phyloP scores from a whole-genome alignment of 2,797 vertebrate species.

The Urophycis tenuis region DNA sequence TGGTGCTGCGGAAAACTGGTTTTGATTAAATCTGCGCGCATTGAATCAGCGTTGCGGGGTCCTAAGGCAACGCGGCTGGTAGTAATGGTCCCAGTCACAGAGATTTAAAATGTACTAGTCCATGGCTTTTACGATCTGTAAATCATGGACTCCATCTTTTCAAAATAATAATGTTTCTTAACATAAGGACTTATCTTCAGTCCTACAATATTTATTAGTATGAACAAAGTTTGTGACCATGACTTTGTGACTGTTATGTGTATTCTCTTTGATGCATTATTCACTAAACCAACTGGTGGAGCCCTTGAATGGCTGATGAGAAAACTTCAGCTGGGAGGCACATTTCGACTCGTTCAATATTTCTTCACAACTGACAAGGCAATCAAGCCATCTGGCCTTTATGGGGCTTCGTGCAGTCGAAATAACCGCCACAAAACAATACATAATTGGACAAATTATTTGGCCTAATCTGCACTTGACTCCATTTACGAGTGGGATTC shows the following conservation, averaged over 20 bases:
- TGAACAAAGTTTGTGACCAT: slow-evolving; percentile 48
- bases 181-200: slow-evolving; percentile 45
- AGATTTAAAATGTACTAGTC: slow-evolving; percentile 50
- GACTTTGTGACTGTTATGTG: slow-evolving; percentile 54
- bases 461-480: slow-evolving; percentile 3
- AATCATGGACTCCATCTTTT: slow-evolving; percentile 46
- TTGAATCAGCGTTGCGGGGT: background rate
- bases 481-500: background rate
- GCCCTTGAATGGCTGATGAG: slow-evolving; percentile 59
- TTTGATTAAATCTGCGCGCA: slow-evolving; percentile 38
- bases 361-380: slow-evolving; percentile 26
- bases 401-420: background rate
- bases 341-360: slow-evolving; percentile 30
- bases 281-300: slow-evolving; percentile 40
- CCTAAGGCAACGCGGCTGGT: slow-evolving; percentile 28
- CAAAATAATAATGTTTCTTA: slow-evolving; percentile 50
- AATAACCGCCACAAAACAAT: background rate
- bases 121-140: slow-evolving; percentile 40
- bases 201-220: slow-evolving; percentile 34
- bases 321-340: slow-evolving; percentile 45
- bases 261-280: slow-evolving; percentile 40
- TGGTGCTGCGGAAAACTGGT: slow-evolving; percentile 30
- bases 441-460: background rate
- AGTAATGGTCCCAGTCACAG: slow-evolving; percentile 55
- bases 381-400: slow-evolving; percentile 34